phyloP scores from a whole-genome alignment of 1,140 invertebrate genomes.

The Odontomachus brunneus region DNA sequence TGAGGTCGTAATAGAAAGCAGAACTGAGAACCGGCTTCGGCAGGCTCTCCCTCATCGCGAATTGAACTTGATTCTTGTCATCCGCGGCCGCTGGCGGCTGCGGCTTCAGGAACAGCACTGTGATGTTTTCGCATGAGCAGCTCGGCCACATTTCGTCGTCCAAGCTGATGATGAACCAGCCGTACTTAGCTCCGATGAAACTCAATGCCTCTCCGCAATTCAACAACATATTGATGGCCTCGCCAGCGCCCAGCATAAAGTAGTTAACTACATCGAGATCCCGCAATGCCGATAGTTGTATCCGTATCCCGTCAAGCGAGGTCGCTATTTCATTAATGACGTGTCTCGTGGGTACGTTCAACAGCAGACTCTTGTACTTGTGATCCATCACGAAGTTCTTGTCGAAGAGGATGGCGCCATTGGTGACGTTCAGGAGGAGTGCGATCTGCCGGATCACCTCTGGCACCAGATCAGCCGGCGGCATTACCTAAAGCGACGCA shows the following conservation, averaged over 20 bases:
- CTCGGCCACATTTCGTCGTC: slow-evolving; percentile 83
- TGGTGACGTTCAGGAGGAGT: slow-evolving; percentile 93
- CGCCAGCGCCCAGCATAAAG: slow-evolving; percentile 91
- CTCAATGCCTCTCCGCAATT: slow-evolving; percentile 81
- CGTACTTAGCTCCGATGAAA: slow-evolving; percentile 85
- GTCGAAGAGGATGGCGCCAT: slow-evolving; percentile 96
- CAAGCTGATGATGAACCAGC: slow-evolving; percentile 87
- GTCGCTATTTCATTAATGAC: slow-evolving; percentile 90
- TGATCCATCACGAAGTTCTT: slow-evolving; percentile 95
- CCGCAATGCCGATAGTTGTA: slow-evolving; percentile 90
- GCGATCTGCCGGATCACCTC: slow-evolving; percentile 93
- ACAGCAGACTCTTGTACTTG: slow-evolving; percentile 95
- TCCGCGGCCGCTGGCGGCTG: neutral
- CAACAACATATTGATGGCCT: slow-evolving; percentile 90
- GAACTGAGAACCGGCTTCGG: slow-evolving; percentile 84
- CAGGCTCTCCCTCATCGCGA: slow-evolving; percentile 45
- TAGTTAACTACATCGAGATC: slow-evolving; percentile 95
- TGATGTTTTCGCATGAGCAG: slow-evolving; percentile 79
- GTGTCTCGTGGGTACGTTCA: slow-evolving; percentile 95
- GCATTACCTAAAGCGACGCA: slow-evolving; percentile 86
- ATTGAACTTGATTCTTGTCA: neutral
- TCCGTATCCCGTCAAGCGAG: slow-evolving; percentile 85
- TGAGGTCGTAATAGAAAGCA: slow-evolving; percentile 95
- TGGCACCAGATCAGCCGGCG: slow-evolving; percentile 93
- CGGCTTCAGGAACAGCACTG: slow-evolving; percentile 78